Conservation (phyloP, 2,888 invertebrate genomes). For the Yponomeuta evonymella region DNA sequence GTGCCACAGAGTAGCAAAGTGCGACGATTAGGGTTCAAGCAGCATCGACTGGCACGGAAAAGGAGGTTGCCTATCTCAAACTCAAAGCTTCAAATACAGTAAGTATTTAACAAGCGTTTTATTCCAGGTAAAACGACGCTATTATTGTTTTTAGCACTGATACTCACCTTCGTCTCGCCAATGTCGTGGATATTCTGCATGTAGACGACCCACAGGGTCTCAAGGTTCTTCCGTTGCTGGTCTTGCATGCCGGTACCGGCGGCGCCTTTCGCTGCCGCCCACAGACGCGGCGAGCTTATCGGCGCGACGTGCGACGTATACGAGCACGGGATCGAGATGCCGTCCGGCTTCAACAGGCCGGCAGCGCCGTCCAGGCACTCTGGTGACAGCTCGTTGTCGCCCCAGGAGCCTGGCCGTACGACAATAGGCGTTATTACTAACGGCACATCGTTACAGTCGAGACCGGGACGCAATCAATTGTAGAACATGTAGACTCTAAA, state of each 20-base stretch:
- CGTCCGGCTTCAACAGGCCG: slow-evolving; percentile 87
- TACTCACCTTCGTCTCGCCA: slow-evolving; percentile 76
- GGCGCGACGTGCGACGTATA: slow-evolving; percentile 96
- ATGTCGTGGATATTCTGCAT: slow-evolving; percentile 90
- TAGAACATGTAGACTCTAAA: too few species aligned
- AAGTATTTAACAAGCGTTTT: too few species aligned
- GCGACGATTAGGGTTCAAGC: too few species aligned
- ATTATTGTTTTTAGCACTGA: too few species aligned
- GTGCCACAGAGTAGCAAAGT: too few species aligned
- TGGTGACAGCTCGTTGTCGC: slow-evolving; percentile 98
- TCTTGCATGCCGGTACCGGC: slow-evolving; percentile 34
- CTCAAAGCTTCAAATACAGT: too few species aligned
- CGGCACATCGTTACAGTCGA: too few species aligned
- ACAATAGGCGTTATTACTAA: not conserved
- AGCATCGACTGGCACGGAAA: too few species aligned
- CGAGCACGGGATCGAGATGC: slow-evolving; percentile 90
- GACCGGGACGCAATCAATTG: too few species aligned
- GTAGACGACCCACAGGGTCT: slow-evolving; percentile 95
- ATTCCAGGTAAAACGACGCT: too few species aligned
- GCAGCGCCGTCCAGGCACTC: slow-evolving; percentile 98
- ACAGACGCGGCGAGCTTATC: slow-evolving; percentile 92
- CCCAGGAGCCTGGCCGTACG: slow-evolving; percentile 84
- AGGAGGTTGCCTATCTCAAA: too few species aligned
- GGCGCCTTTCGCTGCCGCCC: slow-evolving; percentile 80
- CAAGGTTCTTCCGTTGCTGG: slow-evolving; percentile 68